Base-by-base conservation (phyloP, 2,113 vertebrate species). In the Turnix velox region DNA sequence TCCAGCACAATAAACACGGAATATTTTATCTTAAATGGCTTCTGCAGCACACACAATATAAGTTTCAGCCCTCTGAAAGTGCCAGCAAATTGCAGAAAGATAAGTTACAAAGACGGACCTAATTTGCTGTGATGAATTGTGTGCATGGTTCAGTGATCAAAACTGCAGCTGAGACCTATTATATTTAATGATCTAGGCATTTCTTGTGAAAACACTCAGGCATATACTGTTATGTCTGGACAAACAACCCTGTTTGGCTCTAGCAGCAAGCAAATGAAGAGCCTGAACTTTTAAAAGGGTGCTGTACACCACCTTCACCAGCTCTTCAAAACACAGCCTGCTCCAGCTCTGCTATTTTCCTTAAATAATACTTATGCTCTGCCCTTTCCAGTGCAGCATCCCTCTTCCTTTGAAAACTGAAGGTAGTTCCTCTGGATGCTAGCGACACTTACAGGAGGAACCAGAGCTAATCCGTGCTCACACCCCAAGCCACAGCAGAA, bases 131-230 rank as follows among this genome's bases (percentile, higher is more conserved):
- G 98, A 98, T 98, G 97, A 97, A 98, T 97, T 96, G 96, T 91
- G 91, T 96, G 97, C 96, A 98, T 83, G 97, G 96, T 91, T 97
- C 97, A 95, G 94, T 74, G 96, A 98, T 93, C 97, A 96, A 97
- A 97, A 97, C 97, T 92, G 96, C 97, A 98, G 98, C 98, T 98
- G 98, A 98, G 98, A 97, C 97, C 90, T 95, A 98, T 97, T 97
- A 97, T 92, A 96, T 96, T 98, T 98, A 98, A 98, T 96, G 95
- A 97, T 97, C 66, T 87, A 90, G 78, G 96, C 46, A 63, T 97
- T 96, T 96, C 97, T 97, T 92, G 91, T 85, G 92, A 97, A 97
- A 97, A 97, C 96, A 96, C 73, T 92, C 91, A 96, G 95, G 96
- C 90, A 96, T 95, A 96, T 87, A 97, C 88, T 61, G 91, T 88